Base-by-base conservation (phyloP, 1,140 invertebrate genomes). In the Drosophila albomicans region DNA sequence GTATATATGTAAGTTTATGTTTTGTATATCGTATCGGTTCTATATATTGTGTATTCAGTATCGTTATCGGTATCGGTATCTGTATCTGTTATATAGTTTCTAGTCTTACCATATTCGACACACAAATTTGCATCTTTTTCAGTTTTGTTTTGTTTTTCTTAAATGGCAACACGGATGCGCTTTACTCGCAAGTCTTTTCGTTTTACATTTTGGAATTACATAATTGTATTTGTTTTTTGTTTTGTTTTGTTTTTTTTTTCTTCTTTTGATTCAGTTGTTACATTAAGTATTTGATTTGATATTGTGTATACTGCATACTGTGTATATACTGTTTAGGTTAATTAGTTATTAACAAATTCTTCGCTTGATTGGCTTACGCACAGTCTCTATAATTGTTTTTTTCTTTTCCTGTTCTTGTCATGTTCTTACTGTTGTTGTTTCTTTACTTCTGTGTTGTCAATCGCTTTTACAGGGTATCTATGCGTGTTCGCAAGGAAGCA, bases 181-280 rank as follows among this genome's bases (percentile, higher is more conserved):
- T 57, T 72, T 66, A 35, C 16, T 41, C 63, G 70, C 84, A 87
- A 88, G 84, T 88, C 84, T 88, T 88, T 88, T 88, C 85, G 84
- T 88, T 88, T 49, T 78, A 75, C 77, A 75, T 88, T 88, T 88
- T 84, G 85, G 80, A 88, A 87, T 87, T 74, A 43, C 57, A 62
- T 63, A 25, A 46, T 43, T 58, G 20, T 25, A 25, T 25, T 25
- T 51, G 51, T 70, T 25, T 61, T 61, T 28, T 52, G 41, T 15
- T 13, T 28, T 71, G n/a, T n/a, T n/a, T n/a, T n/a, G n/a, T 57
- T 58, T 46, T 68, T 38, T 43, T 51, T 73, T 38, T 65, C 25
- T 65, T 32, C 46, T 57, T 65, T 76, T 72, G 78, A 79, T 77
- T 74, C 46, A 81, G 69, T 63, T 52, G 63, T 77, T 66, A 61